phyloP scores from a whole-genome alignment of 2,797 vertebrate genomes.

The Parauchenoglanis punctatus region DNA sequence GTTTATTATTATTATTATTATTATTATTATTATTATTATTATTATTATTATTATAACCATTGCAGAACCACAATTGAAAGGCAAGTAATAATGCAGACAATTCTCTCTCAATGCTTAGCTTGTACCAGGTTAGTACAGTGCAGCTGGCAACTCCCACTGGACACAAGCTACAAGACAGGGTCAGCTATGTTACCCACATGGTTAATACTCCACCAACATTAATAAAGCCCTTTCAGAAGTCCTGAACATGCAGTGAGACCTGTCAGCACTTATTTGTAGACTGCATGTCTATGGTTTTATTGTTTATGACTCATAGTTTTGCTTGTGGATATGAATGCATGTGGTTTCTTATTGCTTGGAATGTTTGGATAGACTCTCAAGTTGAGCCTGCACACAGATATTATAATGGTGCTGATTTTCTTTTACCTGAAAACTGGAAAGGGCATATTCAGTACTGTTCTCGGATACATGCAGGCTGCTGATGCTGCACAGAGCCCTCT shows the following conservation, averaged over 20 bases:
- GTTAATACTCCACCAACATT: constrained; percentile 11
- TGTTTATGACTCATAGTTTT: neutral
- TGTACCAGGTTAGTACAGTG: neutral
- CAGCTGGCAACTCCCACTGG: constrained; percentile 13
- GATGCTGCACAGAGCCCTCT: constrained; percentile 37
- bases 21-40: neutral
- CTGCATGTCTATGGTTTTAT: neutral
- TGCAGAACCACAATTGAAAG: neutral
- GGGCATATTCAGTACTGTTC: neutral
- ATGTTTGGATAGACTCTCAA: neutral
- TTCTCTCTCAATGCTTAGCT: constrained; percentile 64
- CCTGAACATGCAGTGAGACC: neutral
- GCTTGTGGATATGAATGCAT: neutral
- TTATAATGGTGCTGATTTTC: neutral
- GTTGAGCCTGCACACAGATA: neutral
- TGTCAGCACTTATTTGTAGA: constrained; percentile 15
- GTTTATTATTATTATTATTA: neutral
- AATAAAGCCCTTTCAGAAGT: constrained; percentile 32
- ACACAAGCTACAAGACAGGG: neutral
- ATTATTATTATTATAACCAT: neutral
- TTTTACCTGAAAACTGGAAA: neutral
- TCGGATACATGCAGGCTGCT: neutral
- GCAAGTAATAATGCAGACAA: neutral
- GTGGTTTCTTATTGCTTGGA: neutral
- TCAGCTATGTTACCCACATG: constrained; percentile 5